phyloP scores from a whole-genome alignment of 2,888 invertebrate species.

The Oscheius myriophilus region DNA sequence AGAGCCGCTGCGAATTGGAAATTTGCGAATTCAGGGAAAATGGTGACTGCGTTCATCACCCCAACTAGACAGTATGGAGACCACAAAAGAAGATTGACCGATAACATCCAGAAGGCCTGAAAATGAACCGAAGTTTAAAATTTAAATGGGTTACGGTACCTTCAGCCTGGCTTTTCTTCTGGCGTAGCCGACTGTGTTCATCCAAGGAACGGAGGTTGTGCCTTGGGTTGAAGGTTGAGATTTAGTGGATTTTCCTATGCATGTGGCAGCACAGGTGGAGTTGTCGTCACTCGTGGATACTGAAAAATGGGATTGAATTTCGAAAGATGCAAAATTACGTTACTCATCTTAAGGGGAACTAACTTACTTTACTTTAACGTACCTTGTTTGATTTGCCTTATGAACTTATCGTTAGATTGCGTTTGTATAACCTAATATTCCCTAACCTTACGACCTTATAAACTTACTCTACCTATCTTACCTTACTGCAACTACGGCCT shows the following conservation, averaged over 20 bases:
- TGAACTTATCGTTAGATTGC: too few relatives aligned
- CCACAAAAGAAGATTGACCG: conserved; percentile 56
- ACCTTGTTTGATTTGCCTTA: too few relatives aligned
- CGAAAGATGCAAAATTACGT: too few relatives aligned
- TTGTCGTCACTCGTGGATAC: neutral
- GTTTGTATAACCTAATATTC: too few relatives aligned
- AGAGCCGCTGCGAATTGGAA: conserved; percentile 55
- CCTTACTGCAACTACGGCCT: too few relatives aligned
- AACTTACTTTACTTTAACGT: too few relatives aligned
- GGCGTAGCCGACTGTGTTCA: conserved; percentile 43
- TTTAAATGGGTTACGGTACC: conserved; percentile 15
- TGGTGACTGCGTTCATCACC: conserved; percentile 42
- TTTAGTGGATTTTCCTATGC: neutral
- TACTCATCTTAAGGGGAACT: too few relatives aligned
- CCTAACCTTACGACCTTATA: too few relatives aligned
- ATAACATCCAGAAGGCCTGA: conserved; percentile 55
- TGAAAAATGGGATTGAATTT: neutral
- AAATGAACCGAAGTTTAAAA: neutral
- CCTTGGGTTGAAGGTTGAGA: neutral
- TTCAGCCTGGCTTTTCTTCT: conserved; percentile 46
- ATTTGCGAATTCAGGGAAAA: conserved; percentile 35
- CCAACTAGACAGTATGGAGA: conserved; percentile 52
- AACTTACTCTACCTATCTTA: too few relatives aligned
- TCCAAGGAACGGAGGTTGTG: conserved; percentile 30
- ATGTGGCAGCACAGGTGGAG: neutral